Conservation (phyloP, 2,888 invertebrate species). For the Ellobium chinense region DNA sequence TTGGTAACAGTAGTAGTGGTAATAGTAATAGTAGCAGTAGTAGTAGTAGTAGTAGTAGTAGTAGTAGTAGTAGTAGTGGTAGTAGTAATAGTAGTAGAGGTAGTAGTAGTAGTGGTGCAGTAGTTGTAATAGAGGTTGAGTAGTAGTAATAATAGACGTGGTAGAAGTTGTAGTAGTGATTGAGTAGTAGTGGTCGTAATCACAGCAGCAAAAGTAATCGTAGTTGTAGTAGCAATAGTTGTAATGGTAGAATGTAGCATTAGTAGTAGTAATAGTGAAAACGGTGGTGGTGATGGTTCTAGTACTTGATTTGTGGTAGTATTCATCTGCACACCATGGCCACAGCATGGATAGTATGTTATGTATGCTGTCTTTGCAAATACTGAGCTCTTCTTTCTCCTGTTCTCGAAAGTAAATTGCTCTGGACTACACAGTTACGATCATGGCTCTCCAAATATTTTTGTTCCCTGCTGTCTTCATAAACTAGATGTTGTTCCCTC, state of each 20-base stretch:
- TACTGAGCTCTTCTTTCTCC: no score
- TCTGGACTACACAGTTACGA: no score
- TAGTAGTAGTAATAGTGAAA: not conserved
- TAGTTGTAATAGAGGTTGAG: no score
- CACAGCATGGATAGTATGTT: no score
- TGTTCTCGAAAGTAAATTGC: no score
- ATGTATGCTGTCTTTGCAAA: no score
- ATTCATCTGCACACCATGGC: no score
- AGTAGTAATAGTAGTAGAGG: not conserved
- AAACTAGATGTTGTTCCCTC: no score
- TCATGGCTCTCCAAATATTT: no score
- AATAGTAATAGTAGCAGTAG: not conserved
- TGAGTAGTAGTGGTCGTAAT: not conserved
- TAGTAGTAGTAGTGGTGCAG: not conserved
- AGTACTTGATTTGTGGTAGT: no score
- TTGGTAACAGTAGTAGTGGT: slow-evolving; percentile 9
- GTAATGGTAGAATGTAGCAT: not conserved
- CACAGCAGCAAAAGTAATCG: not conserved
- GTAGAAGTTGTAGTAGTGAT: not conserved
- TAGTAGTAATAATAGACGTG: not conserved
- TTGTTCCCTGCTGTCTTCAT: no score
- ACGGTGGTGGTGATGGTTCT: not conserved
- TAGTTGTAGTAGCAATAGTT: not conserved
- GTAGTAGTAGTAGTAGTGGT: not conserved
- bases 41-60: not conserved